These are phyloP conservation scores for Athetis lepigone DNA, from an alignment of 2,888 invertebrate genomes.

Conservation along the genomic window DNA sequence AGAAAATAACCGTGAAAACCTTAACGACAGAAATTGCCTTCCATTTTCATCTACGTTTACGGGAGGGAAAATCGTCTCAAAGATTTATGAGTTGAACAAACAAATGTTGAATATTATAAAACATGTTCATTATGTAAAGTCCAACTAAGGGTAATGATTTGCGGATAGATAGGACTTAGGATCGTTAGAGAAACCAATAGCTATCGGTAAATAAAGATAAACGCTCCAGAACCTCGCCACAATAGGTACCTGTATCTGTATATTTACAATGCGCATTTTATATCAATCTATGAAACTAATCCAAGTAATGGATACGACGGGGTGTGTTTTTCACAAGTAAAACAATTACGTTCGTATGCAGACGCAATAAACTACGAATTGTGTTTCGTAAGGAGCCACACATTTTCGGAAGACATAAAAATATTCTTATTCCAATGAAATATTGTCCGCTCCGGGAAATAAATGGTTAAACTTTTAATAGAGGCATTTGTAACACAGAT, in stretches of 20 bases:
- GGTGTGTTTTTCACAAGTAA: slow-evolving; percentile 39
- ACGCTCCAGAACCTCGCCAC: slow-evolving; percentile 27
- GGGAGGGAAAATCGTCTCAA: slow-evolving; percentile 35
- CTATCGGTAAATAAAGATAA: slow-evolving; percentile 30
- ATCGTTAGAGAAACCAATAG: slow-evolving; percentile 22
- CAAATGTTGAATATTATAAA: slow-evolving; percentile 29
- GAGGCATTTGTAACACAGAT: slow-evolving; percentile 48
- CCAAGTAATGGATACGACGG: slow-evolving; percentile 58
- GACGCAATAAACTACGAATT: slow-evolving; percentile 56
- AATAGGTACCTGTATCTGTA: slow-evolving; percentile 21
- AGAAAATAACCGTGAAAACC: slow-evolving; percentile 60
- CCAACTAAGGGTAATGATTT: slow-evolving; percentile 7
- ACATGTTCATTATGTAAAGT: slow-evolving; percentile 6
- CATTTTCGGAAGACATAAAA: slow-evolving; percentile 6
- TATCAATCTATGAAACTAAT: slow-evolving; percentile 65
- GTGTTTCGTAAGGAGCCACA: slow-evolving; percentile 32
- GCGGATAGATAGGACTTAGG: slow-evolving; percentile 9
- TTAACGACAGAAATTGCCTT: slow-evolving; percentile 60
- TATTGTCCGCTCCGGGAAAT: slow-evolving; percentile 14
- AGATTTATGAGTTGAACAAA: slow-evolving; percentile 45
- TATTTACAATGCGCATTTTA: slow-evolving; percentile 65
- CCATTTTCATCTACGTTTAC: slow-evolving; percentile 55
- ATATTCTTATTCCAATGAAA: slow-evolving; percentile 20
- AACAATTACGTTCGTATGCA: slow-evolving; percentile 59
- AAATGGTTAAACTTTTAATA: slow-evolving; percentile 25